phyloP scores from a whole-genome alignment of 2,113 vertebrate genomes.

The Tetraodon nigroviridis region DNA sequence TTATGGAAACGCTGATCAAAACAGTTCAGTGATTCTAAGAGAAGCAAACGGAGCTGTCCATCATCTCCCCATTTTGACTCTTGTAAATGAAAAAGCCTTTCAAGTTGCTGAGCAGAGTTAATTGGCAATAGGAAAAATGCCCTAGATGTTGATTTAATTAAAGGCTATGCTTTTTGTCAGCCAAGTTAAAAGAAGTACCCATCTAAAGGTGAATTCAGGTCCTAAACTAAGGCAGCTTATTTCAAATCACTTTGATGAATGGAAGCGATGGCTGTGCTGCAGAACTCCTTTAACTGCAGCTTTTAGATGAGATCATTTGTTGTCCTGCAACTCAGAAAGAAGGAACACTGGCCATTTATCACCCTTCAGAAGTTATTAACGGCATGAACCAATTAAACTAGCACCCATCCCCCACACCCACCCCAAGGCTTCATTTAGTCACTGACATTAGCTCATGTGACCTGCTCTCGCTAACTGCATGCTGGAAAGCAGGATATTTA shows the following conservation, averaged over 20 bases:
- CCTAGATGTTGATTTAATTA: conserved; percentile 64
- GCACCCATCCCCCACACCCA: conserved; percentile 12
- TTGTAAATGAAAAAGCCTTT: conserved; percentile 56
- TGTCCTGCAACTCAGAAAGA: conserved; percentile 66
- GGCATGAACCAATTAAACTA: conserved; percentile 70
- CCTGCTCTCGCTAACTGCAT: conserved; percentile 49
- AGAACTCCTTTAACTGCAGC: conserved; percentile 65
- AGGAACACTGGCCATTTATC: conserved; percentile 67
- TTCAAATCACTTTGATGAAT: conserved; percentile 59
- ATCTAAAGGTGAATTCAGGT: background rate
- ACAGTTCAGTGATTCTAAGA: conserved; percentile 60
- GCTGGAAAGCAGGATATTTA: conserved; percentile 53
- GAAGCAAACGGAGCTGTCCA: conserved; percentile 54
- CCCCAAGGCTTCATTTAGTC: conserved; percentile 63
- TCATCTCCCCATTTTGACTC: conserved; percentile 45
- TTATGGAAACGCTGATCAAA: conserved; percentile 46
- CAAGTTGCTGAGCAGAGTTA: conserved; percentile 56
- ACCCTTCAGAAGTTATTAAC: conserved; percentile 74
- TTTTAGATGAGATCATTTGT: conserved; percentile 74
- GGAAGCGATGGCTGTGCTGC: conserved; percentile 62
- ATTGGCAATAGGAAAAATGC: conserved; percentile 59
- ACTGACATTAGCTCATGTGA: conserved; percentile 53
- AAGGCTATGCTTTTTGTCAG: conserved; percentile 12
- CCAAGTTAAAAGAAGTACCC: background rate
- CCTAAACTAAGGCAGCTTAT: conserved; percentile 43